Conservation (phyloP, 2,888 invertebrate species). For the Sarcophaga carnaria region DNA sequence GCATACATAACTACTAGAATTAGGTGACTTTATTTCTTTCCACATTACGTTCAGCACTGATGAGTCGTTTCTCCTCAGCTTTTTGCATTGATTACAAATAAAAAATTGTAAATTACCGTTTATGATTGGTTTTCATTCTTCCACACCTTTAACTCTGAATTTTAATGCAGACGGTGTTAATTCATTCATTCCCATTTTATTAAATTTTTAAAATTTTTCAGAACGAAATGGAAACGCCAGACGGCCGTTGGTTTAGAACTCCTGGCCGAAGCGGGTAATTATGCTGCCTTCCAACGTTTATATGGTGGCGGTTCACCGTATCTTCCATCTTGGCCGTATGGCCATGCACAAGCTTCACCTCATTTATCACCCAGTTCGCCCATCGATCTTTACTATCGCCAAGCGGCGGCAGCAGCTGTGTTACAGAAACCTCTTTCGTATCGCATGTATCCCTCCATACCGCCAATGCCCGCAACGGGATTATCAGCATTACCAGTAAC, state of each 20-base stretch:
- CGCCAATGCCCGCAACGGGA: constrained; percentile 76
- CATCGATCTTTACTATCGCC: constrained; percentile 91
- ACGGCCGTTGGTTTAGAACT: constrained; percentile 98
- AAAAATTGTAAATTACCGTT: no score
- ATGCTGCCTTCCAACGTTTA: constrained; percentile 97
- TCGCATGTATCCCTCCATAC: constrained; percentile 82
- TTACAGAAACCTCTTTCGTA: constrained; percentile 94
- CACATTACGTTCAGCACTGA: no score
- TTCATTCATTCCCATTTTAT: background rate
- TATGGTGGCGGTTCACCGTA: constrained; percentile 89
- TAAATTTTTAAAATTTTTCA: constrained; percentile 75
- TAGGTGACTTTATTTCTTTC: no score
- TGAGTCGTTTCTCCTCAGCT: no score
- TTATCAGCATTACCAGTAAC: constrained; percentile 65
- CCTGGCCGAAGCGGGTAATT: constrained; percentile 98
- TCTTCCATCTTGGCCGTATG: constrained; percentile 84
- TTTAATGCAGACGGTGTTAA: no score
- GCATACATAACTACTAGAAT: no score
- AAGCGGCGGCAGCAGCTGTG: constrained; percentile 88
- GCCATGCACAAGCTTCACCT: constrained; percentile 83
- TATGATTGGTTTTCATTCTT: no score
- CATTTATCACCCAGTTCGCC: constrained; percentile 86
- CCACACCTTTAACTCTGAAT: no score
- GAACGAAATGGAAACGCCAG: constrained; percentile 99
- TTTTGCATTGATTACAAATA: no score